Evolutionary conservation across 2,797 vertebrate species (phyloP).

Genomic region (Aplochiton taeniatus): DNA sequence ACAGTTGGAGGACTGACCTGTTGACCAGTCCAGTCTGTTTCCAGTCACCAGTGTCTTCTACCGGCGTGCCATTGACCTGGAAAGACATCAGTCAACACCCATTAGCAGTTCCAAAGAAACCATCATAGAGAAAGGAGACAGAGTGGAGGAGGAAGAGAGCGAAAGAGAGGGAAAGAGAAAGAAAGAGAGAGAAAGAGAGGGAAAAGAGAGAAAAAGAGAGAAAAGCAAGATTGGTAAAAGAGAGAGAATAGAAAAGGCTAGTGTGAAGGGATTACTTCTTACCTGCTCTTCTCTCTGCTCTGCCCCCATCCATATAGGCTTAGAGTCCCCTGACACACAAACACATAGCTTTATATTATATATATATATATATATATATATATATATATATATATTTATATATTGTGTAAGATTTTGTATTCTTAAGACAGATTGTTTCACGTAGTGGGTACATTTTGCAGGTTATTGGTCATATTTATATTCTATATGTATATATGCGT

Average conservation of each 20-base stretch:
- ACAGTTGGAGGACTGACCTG: constrained; percentile 2
- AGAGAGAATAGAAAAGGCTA: background rate
- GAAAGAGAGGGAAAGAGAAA: background rate
- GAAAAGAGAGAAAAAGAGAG: background rate
- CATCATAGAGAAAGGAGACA: too few species aligned
- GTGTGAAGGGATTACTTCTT: too few species aligned
- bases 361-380: too few species aligned
- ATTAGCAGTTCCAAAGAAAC: background rate
- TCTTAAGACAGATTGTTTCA: too few species aligned
- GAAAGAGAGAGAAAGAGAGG: background rate
- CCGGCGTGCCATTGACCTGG: background rate
- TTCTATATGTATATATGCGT: background rate
- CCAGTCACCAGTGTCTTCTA: background rate
- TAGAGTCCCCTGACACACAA: constrained; percentile 44
- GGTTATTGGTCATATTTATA: too few species aligned
- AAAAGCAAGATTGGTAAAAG: background rate
- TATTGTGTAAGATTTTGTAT: too few species aligned
- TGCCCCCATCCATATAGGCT: background rate
- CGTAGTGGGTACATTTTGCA: too few species aligned
- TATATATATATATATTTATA: too few species aligned
- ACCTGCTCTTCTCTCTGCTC: constrained; percentile 7
- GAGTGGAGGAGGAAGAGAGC: too few species aligned
- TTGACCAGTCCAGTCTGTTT: background rate
- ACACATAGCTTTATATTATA: too few species aligned
- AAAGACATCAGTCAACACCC: background rate